A percentile compares a stretch with the other conserved stretches of the same genome.
Conservation (phyloP, 2,113 vertebrate species). For the Zootoca vivipara region DNA sequence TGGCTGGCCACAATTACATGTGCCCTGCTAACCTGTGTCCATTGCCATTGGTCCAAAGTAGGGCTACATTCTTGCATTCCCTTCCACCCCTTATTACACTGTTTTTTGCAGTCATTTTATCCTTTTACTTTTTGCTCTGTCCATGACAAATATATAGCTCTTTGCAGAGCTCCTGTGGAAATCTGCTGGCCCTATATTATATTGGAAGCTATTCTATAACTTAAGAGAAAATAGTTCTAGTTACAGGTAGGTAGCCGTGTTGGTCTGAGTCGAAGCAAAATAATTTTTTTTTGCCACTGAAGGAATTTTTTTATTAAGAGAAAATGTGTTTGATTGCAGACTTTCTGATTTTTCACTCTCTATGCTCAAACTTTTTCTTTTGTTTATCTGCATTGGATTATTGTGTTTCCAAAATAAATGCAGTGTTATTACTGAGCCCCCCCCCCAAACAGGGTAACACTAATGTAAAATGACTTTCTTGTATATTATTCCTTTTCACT, state of each 20-base stretch:
- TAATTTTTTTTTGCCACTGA: too few relatives aligned
- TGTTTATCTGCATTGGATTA: slow-evolving; percentile 43
- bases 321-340: not conserved
- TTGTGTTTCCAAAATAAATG: slow-evolving; percentile 14
- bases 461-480: slow-evolving; percentile 1
- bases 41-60: too few relatives aligned
- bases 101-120: not conserved
- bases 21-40: too few relatives aligned
- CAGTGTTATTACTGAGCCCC: slow-evolving; percentile 13
- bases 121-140: not conserved
- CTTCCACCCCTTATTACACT: not conserved
- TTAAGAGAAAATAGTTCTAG: not conserved
- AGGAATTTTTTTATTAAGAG: too few relatives aligned
- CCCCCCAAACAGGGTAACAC: not conserved
- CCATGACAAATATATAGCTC: not conserved
- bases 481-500: not conserved
- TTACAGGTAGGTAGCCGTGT: too few relatives aligned
- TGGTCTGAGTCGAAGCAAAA: too few relatives aligned
- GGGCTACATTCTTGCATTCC: too few relatives aligned
- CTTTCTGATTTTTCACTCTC: slow-evolving; percentile 18
- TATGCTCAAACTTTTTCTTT: slow-evolving; percentile 24
- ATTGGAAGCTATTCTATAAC: fast-evolving
- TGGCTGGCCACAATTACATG: not conserved
- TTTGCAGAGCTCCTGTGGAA: not conserved
- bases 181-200: not conserved